These are phyloP conservation scores for Cheilosia vulpina DNA, from an alignment of 2,888 invertebrate genomes.

Conservation along the genomic window DNA sequence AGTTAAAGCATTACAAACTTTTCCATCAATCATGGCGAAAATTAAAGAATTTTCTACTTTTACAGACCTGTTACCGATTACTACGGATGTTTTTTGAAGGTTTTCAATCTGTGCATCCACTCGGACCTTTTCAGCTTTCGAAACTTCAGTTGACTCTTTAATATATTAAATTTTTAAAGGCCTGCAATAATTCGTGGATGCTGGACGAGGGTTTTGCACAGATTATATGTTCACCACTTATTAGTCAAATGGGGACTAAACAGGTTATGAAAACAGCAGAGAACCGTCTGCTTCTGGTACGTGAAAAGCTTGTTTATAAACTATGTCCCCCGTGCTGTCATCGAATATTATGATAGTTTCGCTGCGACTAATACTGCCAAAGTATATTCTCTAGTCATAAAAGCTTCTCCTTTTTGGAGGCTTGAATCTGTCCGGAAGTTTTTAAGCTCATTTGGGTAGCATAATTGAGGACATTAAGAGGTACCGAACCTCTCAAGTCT, in stretches of 20 bases:
- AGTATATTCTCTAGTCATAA: no score
- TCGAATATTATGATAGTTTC: no score
- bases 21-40: slow-evolving; percentile 16
- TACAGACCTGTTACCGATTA: slow-evolving; percentile 7
- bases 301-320: no score
- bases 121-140: slow-evolving; percentile 19
- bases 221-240: neutral
- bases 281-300: no score
- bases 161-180: neutral
- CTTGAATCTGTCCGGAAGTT: slow-evolving; percentile 21
- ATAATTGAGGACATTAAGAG: neutral
- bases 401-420: no score
- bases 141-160: slow-evolving; percentile 21
- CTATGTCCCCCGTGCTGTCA: no score
- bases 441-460: neutral
- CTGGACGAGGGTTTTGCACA: neutral
- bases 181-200: slow-evolving; percentile 29
- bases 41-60: slow-evolving; percentile 2
- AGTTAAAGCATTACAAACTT: slow-evolving; percentile 15
- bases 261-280: neutral
- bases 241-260: slow-evolving; percentile 12
- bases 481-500: neutral
- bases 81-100: neutral
- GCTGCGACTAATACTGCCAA: no score
- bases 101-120: neutral